phyloP scores from a whole-genome alignment of 2,113 vertebrate species.

The Halichoerus grypus region DNA sequence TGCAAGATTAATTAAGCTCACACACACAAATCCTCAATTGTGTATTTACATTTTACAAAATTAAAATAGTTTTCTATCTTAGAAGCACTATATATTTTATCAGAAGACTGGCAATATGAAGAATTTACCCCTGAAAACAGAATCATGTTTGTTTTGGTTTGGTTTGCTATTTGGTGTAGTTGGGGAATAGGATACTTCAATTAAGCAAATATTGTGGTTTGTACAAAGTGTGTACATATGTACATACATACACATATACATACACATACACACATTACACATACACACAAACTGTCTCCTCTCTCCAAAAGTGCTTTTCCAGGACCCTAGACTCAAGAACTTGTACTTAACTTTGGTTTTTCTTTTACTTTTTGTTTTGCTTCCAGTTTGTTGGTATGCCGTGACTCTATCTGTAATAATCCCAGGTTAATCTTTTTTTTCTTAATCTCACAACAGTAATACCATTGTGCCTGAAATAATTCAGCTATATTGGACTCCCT shows the following conservation, averaged over 20 bases:
- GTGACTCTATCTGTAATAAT: neutral
- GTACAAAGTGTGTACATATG: neutral
- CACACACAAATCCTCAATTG: neutral
- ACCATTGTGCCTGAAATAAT: neutral
- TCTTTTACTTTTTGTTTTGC: neutral
- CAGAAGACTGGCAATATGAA: neutral
- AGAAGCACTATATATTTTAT: neutral
- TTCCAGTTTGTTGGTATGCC: neutral
- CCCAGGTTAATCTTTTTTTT: neutral
- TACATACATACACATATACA: neutral
- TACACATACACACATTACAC: neutral
- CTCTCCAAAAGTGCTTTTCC: neutral
- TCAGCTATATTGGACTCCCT: neutral
- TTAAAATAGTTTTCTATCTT: neutral
- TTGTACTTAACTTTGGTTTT: neutral
- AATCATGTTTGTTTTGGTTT: neutral
- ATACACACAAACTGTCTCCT: neutral
- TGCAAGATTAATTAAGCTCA: neutral
- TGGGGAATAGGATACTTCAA: neutral
- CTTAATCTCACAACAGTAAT: neutral
- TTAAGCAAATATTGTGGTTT: neutral
- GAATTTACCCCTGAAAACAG: neutral
- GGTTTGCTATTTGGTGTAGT: neutral
- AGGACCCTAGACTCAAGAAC: neutral
- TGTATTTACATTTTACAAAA: neutral